Evolutionary conservation across 2,888 invertebrate genomes (phyloP).

Genomic region (Ormia ochracea): DNA sequence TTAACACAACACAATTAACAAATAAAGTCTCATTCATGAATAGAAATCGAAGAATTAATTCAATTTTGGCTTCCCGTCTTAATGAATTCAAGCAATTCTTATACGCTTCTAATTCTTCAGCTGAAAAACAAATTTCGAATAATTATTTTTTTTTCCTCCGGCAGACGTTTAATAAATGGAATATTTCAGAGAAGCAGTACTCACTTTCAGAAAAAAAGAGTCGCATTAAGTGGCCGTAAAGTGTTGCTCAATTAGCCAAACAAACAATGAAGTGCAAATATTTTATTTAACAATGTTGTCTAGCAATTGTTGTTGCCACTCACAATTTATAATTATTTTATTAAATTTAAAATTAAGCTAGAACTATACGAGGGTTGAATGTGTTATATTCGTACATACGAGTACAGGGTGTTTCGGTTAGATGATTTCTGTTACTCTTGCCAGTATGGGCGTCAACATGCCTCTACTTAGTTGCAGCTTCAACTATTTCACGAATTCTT

Average conservation of each 20-base stretch:
- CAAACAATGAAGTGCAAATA: conserved; percentile 59
- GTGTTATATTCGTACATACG: too few species aligned
- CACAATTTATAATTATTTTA: too few species aligned
- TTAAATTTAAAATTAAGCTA: too few species aligned
- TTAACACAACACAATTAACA: neutral
- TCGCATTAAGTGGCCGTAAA: conserved; percentile 41
- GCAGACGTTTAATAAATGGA: neutral
- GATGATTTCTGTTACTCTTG: too few species aligned
- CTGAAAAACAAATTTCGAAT: neutral
- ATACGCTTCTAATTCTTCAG: neutral
- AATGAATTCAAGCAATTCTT: neutral
- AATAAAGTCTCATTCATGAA: conserved; percentile 1
- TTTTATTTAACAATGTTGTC: too few species aligned
- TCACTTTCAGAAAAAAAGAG: neutral
- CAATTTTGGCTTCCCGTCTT: conserved; percentile 50
- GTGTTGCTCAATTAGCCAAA: conserved; percentile 64
- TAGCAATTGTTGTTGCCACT: too few species aligned
- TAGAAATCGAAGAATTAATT: conserved; percentile 41
- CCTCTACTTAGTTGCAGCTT: too few species aligned
- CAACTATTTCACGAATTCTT: too few species aligned
- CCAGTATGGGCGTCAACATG: too few species aligned
- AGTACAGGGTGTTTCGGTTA: too few species aligned
- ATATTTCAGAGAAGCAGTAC: neutral
- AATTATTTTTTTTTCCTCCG: neutral
- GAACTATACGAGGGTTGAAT: too few species aligned